Base-by-base conservation (phyloP, 1,140 invertebrate genomes). In the Caerostris extrusa region DNA sequence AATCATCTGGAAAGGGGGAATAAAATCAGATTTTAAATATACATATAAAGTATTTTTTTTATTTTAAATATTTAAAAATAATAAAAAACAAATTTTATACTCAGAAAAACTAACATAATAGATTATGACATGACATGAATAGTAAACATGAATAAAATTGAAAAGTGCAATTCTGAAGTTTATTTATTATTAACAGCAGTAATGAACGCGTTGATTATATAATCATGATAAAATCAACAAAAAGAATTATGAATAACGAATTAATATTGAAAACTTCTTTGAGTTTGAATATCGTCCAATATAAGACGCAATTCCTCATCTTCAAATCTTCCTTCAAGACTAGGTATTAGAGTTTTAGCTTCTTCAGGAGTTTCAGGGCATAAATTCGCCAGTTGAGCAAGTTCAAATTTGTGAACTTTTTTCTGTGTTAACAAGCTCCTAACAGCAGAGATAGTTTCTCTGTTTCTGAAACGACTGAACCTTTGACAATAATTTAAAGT, bases 291-390 rank as follows among this genome's bases (percentile, higher is more conserved):
- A 95, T 99, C 99, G 95, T 99, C 99, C 58, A 99, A 96, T 95
- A 99, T 98, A 95, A 98, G 98, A 95, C 98, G 97, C 5, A 99
- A 96, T 96, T 99, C 99, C 95, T 99, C 99, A 96, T 99, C 99
- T 96, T 99, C 98, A 96, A 99, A 98, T 95, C 99, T 97, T 50
- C 98, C 98, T 96, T 99, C 99, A 77, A 99, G 96, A 96, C 97
- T 97, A 95, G 99, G 99, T 95, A 99, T 99, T 4, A 99, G 96
- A 61, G 99, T 98, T 96, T 99, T 99, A 0, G 99, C 99, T 96
- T 99, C 99, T 96, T 99, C 99, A 1, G 99, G 98, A 50, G 98
- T 99, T 96, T 99, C 99, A 0, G 99, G 99, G 96, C 99, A 99
- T 3, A 99, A 96, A 96, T 99, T 99, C 3, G 99, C 99, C 90